phyloP scores from a whole-genome alignment of 2,888 invertebrate genomes.

The Pogonocherus hispidulus region DNA sequence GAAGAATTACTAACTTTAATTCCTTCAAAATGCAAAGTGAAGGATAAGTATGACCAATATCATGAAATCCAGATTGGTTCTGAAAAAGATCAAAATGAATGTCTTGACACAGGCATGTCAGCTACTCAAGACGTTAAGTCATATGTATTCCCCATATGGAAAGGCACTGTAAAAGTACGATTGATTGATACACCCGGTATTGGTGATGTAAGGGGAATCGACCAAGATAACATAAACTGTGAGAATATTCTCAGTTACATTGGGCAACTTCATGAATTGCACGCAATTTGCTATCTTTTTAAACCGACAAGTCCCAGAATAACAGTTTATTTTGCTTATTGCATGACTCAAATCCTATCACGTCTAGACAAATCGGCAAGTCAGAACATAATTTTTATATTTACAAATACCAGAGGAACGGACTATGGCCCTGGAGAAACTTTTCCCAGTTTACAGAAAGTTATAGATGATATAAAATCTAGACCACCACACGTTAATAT shows the following conservation, averaged over 20 bases:
- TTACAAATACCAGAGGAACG: slow-evolving; percentile 57
- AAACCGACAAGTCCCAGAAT: slow-evolving; percentile 59
- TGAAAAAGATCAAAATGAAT: slow-evolving; percentile 53
- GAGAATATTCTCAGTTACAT: slow-evolving; percentile 60
- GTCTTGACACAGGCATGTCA: slow-evolving; percentile 44
- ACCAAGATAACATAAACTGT: slow-evolving; percentile 54
- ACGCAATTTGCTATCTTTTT: slow-evolving; percentile 61
- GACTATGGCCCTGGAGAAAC: slow-evolving; percentile 62
- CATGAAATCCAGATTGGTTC: slow-evolving; percentile 50
- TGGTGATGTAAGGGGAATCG: slow-evolving; percentile 56
- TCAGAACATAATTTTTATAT: slow-evolving; percentile 63
- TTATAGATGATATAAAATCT: slow-evolving; percentile 52
- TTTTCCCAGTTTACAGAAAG: slow-evolving; percentile 50
- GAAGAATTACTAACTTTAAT: slow-evolving; percentile 55
- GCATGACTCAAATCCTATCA: slow-evolving; percentile 61
- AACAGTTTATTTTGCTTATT: slow-evolving; percentile 61
- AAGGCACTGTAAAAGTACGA: slow-evolving; percentile 52
- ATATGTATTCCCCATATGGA: slow-evolving; percentile 52
- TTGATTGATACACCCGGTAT: slow-evolving; percentile 64
- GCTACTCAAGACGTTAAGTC: slow-evolving; percentile 55
- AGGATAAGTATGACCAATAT: slow-evolving; percentile 52
- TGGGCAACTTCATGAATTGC: slow-evolving; percentile 56
- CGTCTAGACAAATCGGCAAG: slow-evolving; percentile 62
- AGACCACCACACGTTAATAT: slow-evolving; percentile 53
- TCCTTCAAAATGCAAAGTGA: slow-evolving; percentile 55